These are phyloP conservation scores for Rhinichthys osculus DNA, from an alignment of 2,797 vertebrate species.

Conservation along the genomic window DNA sequence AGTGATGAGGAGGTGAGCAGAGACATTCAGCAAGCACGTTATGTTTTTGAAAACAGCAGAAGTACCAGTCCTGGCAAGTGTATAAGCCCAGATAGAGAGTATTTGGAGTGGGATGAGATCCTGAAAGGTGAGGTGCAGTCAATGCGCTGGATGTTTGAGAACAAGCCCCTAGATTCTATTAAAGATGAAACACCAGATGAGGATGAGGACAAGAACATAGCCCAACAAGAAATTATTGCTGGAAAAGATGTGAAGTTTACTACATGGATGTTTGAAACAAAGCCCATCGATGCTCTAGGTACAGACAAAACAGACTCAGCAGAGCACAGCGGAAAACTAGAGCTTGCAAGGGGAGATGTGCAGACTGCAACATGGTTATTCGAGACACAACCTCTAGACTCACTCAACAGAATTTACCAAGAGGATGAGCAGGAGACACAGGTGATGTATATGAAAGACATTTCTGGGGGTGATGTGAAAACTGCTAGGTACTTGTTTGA, in stretches of 20 bases:
- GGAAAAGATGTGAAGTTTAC: conserved; percentile 86
- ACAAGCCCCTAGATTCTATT: conserved; percentile 85
- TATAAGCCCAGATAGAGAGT: conserved; percentile 82
- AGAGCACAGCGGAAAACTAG: conserved; percentile 74
- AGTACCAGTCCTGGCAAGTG: conserved; percentile 75
- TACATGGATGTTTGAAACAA: conserved; percentile 92
- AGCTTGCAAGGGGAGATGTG: conserved; percentile 83
- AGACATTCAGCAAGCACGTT: conserved; percentile 81
- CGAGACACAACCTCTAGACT: conserved; percentile 86
- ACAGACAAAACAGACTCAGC: conserved; percentile 62
- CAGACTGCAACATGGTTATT: conserved; percentile 84
- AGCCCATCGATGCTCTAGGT: conserved; percentile 80
- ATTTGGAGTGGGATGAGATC: conserved; percentile 87
- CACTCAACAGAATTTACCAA: conserved; percentile 83
- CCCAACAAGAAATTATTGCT: conserved; percentile 86
- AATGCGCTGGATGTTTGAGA: conserved; percentile 89
- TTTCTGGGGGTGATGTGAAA: conserved; percentile 86
- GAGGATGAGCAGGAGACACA: conserved; percentile 76
- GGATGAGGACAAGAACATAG: conserved; percentile 74
- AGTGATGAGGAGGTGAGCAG: conserved; percentile 71
- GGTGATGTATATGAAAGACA: conserved; percentile 68
- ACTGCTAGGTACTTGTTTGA: conserved; percentile 88
- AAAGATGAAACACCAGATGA: conserved; percentile 81
- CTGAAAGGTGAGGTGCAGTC: conserved; percentile 88
- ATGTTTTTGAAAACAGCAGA: conserved; percentile 84